Percentiles rank a stretch among this genome's conserved stretches.
These are phyloP conservation scores for Cephus pygmeus DNA, from an alignment of 2,888 invertebrate genomes.

Conservation along the genomic window DNA sequence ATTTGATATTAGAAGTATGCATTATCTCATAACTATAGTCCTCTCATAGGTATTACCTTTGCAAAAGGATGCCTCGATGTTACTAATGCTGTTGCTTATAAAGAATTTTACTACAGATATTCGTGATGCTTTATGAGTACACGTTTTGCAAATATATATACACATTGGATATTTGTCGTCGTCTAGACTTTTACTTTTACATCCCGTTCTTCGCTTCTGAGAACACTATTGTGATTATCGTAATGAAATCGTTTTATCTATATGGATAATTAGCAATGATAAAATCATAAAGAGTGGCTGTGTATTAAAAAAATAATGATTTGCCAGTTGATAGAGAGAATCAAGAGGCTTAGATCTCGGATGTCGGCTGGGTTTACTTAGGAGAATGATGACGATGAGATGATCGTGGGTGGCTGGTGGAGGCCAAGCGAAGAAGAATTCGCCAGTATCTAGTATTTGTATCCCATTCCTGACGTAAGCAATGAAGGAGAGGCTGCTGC, in stretches of 20 bases:
- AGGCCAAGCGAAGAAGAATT: neutral
- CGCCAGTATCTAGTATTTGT: neutral
- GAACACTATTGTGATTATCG: neutral
- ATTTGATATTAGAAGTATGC: neutral
- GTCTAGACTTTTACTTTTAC: neutral
- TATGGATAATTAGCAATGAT: neutral
- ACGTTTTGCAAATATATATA: too few relatives aligned
- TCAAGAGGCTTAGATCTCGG: neutral
- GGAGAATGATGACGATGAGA: neutral
- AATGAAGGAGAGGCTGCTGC: neutral
- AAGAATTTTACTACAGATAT: neutral
- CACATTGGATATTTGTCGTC: too few relatives aligned
- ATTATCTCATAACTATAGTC: neutral
- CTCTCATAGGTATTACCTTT: neutral
- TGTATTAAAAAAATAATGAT: neutral
- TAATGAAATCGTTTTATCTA: neutral
- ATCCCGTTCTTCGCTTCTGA: neutral
- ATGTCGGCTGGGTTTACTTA: neutral
- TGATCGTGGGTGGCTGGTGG: neutral
- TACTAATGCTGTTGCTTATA: neutral
- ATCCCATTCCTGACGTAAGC: constrained; percentile 1
- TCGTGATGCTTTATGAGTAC: neutral
- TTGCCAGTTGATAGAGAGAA: neutral
- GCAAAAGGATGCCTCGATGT: neutral
- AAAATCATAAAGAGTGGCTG: too few relatives aligned